Evolutionary conservation across 2,888 invertebrate genomes (phyloP).

Genomic region (Ormyrus thymus): DNA sequence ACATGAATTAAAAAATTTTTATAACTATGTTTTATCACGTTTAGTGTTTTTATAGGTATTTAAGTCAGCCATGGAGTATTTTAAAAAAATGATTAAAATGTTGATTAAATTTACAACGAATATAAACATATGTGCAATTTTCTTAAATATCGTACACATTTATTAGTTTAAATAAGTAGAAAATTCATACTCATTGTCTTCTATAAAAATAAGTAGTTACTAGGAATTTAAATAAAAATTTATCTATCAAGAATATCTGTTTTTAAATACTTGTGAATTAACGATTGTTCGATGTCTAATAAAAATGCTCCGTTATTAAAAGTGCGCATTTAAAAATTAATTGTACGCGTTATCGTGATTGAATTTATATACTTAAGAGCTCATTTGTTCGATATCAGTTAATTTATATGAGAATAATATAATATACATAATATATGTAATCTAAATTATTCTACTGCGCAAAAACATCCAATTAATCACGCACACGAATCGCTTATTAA

Average conservation of each 20-base stretch:
- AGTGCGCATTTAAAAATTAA: slow-evolving; percentile 1
- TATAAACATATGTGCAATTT: too few relatives aligned
- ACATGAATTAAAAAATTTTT: too few relatives aligned
- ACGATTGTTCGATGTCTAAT: slow-evolving; percentile 14
- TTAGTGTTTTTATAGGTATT: too few relatives aligned
- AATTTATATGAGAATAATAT: neutral
- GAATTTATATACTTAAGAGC: neutral
- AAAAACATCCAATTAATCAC: neutral
- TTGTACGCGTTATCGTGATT: neutral
- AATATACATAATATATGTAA: neutral
- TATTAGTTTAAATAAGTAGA: too few relatives aligned
- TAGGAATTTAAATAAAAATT: too few relatives aligned
- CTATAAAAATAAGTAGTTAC: too few relatives aligned
- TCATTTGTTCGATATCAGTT: neutral
- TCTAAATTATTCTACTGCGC: neutral
- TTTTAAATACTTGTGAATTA: slow-evolving; percentile 1
- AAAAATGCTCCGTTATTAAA: neutral
- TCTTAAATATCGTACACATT: too few relatives aligned
- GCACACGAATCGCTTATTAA: neutral
- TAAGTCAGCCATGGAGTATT: neutral
- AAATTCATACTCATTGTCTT: too few relatives aligned
- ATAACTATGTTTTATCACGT: too few relatives aligned
- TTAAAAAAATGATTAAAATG: neutral
- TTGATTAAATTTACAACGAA: too few relatives aligned
- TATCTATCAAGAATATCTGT: neutral